These are phyloP conservation scores for Patagioenas fasciata DNA, from an alignment of 2,113 vertebrate genomes.

Conservation along the genomic window DNA sequence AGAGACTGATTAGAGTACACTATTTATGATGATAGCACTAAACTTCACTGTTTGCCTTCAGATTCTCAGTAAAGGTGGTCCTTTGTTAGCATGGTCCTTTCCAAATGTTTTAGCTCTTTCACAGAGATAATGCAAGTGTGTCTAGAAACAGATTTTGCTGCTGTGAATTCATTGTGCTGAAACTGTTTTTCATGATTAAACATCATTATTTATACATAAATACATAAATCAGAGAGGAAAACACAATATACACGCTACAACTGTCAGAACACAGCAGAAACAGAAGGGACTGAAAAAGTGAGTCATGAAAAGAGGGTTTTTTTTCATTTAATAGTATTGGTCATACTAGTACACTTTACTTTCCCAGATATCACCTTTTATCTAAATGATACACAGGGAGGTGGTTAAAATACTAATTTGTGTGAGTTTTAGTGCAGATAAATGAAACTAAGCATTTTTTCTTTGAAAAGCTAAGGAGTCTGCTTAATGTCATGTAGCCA, in stretches of 20 bases:
- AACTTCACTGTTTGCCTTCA: neutral
- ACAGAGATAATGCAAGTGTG: neutral
- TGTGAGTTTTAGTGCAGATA: neutral
- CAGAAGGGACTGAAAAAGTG: neutral
- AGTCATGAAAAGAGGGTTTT: neutral
- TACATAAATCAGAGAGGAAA: neutral
- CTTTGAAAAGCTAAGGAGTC: neutral
- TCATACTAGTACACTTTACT: neutral
- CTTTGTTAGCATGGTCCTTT: slow-evolving; percentile 14
- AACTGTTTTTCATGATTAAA: neutral
- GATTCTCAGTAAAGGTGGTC: neutral
- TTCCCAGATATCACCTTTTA: neutral
- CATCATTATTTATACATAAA: neutral
- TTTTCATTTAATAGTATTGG: neutral
- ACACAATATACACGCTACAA: neutral
- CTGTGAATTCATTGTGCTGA: neutral
- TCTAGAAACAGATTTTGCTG: neutral
- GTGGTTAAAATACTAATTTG: neutral
- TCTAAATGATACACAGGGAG: neutral
- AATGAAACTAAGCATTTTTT: neutral
- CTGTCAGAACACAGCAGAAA: neutral
- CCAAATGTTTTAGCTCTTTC: slow-evolving; percentile 12
- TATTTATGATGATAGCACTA: slow-evolving; percentile 20
- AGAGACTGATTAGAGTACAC: neutral
- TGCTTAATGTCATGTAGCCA: neutral